phyloP scores from a whole-genome alignment of 2,113 vertebrate genomes.

The Hippocampus zosterae region DNA sequence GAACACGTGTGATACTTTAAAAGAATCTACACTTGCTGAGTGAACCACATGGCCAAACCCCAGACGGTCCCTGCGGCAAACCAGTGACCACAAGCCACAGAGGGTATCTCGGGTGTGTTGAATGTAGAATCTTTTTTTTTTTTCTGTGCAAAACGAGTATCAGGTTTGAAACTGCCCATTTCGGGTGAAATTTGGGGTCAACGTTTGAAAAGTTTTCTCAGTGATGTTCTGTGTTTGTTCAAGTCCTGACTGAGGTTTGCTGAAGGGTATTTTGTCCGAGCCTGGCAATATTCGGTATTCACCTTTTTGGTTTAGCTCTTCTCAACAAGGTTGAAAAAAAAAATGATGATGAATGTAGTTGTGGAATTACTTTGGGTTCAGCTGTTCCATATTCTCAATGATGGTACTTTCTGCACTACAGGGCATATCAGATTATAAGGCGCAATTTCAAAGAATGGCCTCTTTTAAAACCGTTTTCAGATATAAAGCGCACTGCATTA shows the following conservation, averaged over 20 bases:
- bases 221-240: neutral
- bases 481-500: no score
- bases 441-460: no score
- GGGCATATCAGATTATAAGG: no score
- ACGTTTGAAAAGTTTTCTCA: neutral
- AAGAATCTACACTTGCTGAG: conserved; percentile 51
- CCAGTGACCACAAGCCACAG: conserved; percentile 42
- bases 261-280: neutral
- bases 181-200: neutral
- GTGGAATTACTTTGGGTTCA: neutral
- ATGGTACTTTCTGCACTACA: no score
- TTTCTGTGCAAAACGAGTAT: conserved; percentile 3
- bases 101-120: conserved; percentile 26
- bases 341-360: neutral
- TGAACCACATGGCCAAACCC: conserved; percentile 48
- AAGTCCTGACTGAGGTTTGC: neutral
- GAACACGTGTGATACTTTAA: conserved; percentile 58
- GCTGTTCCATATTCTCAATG: neutral
- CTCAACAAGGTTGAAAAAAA: neutral
- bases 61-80: conserved; percentile 46
- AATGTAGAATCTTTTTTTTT: neutral
- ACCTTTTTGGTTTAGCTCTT: neutral
- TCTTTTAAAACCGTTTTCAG: no score
- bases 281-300: neutral
- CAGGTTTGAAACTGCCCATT: conserved; percentile 4